Evolutionary conservation across 1,140 invertebrate genomes (phyloP).

Genomic region (Lordiphosa collinella): DNA sequence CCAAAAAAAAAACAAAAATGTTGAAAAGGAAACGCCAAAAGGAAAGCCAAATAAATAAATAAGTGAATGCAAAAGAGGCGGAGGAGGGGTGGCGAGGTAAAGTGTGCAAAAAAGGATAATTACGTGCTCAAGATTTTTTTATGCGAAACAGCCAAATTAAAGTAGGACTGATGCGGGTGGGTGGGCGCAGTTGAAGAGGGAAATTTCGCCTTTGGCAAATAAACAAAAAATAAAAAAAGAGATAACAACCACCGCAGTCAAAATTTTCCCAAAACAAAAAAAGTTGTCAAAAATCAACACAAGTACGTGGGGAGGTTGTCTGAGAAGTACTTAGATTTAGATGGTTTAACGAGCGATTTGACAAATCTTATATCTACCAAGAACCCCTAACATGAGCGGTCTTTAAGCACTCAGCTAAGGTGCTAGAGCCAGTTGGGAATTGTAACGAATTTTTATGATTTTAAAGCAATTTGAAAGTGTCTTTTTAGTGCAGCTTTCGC

Average conservation of each 20-base stretch:
- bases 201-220: constrained; percentile 48
- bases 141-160: constrained; percentile 50
- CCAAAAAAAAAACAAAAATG: constrained; percentile 1
- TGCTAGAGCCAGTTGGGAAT: no score
- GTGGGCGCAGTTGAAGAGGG: no score
- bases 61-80: constrained; percentile 9
- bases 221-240: constrained; percentile 34
- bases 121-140: constrained; percentile 63
- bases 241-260: constrained; percentile 35
- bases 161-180: constrained; percentile 24
- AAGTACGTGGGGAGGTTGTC: not conserved
- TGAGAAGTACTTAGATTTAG: no score
- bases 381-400: no score
- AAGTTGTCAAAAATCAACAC: constrained; percentile 7
- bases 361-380: no score
- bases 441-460: no score
- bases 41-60: constrained; percentile 51
- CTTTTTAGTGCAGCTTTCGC: no score
- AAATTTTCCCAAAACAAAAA: constrained; percentile 2
- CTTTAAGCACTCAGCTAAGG: no score
- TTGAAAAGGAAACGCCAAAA: constrained; percentile 8
- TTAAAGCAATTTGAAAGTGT: no score
- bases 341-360: no score
- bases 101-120: constrained; percentile 61
- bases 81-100: not conserved